These are phyloP conservation scores for Eucidaris tribuloides DNA, from an alignment of 35 echinoderm and acorn worm species.

Conservation along the genomic window DNA sequence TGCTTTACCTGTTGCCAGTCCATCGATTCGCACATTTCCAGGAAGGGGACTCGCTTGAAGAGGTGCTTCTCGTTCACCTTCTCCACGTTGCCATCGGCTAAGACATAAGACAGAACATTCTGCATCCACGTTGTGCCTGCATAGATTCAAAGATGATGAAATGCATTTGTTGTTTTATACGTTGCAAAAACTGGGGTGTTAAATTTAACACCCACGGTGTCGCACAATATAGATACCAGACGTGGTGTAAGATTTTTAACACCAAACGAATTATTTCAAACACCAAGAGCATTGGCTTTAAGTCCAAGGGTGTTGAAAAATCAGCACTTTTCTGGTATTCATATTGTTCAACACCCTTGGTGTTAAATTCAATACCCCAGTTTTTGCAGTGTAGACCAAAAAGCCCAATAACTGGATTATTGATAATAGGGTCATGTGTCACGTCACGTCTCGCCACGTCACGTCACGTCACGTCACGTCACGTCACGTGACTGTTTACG, in stretches of 20 bases:
- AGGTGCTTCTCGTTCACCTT: constrained; percentile 1
- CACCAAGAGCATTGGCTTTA: not conserved
- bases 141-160: not conserved
- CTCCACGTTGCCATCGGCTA: constrained; percentile 9
- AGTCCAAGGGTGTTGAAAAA: not conserved
- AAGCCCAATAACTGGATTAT: too few relatives aligned
- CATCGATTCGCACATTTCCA: not conserved
- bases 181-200: not conserved
- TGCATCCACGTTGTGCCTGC: constrained; percentile 55
- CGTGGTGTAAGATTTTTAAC: not conserved
- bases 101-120: constrained; percentile 24
- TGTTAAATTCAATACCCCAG: too few relatives aligned
- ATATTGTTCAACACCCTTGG: too few relatives aligned
- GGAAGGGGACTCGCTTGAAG: constrained; percentile 7
- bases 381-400: too few relatives aligned
- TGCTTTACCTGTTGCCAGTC: constrained; percentile 3
- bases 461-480: too few relatives aligned
- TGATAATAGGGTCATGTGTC: too few relatives aligned
- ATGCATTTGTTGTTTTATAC: too few relatives aligned
- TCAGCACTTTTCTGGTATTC: too few relatives aligned
- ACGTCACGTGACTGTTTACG: too few relatives aligned
- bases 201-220: not conserved
- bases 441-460: too few relatives aligned
- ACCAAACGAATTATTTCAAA: not conserved
- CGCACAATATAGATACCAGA: not conserved